phyloP scores from a whole-genome alignment of 2,113 vertebrate species.

The Probosciger aterrimus region DNA sequence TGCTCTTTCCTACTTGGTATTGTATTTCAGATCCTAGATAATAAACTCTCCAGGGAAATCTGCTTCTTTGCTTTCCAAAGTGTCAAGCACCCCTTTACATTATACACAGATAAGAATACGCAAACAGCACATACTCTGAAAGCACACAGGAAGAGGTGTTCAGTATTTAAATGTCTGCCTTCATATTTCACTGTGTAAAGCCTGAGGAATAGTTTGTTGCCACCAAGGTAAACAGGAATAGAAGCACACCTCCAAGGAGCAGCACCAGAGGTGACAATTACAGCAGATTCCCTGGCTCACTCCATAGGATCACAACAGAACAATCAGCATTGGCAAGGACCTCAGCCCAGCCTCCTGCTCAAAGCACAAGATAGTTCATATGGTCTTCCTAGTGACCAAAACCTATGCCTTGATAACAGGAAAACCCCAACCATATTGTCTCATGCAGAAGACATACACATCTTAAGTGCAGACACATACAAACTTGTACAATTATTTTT shows the following conservation, averaged over 20 bases:
- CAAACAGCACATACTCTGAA: accelerated
- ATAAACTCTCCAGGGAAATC: background rate
- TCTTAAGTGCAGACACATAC: background rate
- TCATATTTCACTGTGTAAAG: background rate
- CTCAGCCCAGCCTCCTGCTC: background rate
- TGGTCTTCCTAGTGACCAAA: accelerated
- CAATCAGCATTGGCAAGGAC: background rate
- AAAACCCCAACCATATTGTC: background rate
- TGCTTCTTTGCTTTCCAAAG: background rate
- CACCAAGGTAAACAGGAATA: background rate
- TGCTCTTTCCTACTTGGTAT: background rate
- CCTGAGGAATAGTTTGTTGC: background rate
- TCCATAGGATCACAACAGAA: accelerated
- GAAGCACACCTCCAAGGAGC: background rate
- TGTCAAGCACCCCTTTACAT: background rate
- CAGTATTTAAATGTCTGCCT: background rate
- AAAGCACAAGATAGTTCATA: accelerated
- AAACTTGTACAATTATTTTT: background rate
- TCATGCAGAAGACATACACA: background rate
- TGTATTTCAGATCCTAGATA: background rate
- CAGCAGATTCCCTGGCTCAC: accelerated
- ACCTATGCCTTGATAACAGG: accelerated
- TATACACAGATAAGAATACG: background rate
- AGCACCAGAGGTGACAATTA: background rate
- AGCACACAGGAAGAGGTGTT: background rate